Evolutionary conservation across 2,797 vertebrate species (phyloP).

Genomic region (Mallotus villosus): DNA sequence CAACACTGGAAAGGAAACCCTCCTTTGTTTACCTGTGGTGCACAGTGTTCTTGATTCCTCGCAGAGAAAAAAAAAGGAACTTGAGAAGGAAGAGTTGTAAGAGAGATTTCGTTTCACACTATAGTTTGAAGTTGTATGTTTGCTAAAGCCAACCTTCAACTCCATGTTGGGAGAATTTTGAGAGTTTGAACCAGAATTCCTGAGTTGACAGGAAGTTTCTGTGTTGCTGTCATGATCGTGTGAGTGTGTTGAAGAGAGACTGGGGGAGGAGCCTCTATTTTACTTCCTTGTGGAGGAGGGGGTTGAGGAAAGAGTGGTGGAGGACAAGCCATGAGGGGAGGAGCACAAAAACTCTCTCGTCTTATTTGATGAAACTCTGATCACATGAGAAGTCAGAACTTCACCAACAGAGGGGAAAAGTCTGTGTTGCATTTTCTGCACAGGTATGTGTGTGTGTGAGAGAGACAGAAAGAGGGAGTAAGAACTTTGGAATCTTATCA

Average conservation of each 20-base stretch:
- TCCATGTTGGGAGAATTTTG: constrained; percentile 14
- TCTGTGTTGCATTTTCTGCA: background rate
- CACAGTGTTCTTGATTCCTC: background rate
- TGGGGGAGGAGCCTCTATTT: background rate
- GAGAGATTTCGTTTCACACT: background rate
- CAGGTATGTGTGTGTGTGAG: background rate
- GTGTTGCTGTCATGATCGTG: background rate
- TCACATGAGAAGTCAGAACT: constrained; percentile 12
- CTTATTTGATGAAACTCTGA: constrained; percentile 11
- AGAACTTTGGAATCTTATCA: background rate
- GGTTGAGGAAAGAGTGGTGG: background rate
- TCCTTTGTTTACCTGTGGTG: background rate
- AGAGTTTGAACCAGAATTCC: constrained; percentile 1
- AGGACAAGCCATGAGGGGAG: background rate
- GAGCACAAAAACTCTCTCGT: background rate
- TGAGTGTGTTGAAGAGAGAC: background rate
- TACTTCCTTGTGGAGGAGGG: background rate
- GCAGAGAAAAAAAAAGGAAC: background rate
- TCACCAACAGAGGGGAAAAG: background rate
- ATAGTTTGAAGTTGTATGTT: background rate
- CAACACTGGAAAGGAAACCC: background rate
- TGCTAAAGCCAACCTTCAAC: constrained; percentile 6
- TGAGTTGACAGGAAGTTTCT: background rate
- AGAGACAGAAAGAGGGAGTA: background rate
- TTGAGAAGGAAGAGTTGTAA: constrained; percentile 5